phyloP scores from a whole-genome alignment of 2,113 vertebrate genomes.

The Pelmatolapia mariae region DNA sequence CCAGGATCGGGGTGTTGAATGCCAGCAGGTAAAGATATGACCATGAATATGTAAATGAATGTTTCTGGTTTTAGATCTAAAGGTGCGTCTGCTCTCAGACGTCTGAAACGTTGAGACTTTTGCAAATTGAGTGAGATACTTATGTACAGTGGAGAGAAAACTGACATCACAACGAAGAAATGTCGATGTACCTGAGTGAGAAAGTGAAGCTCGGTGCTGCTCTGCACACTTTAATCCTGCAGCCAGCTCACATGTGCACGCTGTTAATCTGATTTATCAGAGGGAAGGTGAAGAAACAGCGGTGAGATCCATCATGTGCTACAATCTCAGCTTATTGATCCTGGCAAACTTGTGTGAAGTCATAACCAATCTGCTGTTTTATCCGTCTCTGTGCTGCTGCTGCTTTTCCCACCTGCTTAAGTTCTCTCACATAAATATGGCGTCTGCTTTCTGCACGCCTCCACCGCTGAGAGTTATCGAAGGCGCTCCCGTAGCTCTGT shows the following conservation, averaged over 20 bases:
- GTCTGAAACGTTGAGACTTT: neutral
- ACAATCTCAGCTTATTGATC: neutral
- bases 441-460: neutral
- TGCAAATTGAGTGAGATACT: neutral
- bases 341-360: neutral
- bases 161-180: neutral
- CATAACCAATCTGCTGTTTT: neutral
- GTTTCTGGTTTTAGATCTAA: neutral
- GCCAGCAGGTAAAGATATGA: neutral
- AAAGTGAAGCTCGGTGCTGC: neutral
- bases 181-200: neutral
- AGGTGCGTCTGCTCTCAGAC: neutral
- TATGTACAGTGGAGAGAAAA: neutral
- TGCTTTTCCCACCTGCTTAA: neutral
- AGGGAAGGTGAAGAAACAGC: neutral
- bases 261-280: neutral
- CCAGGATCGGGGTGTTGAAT: fast-evolving
- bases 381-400: neutral
- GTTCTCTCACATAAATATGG: neutral
- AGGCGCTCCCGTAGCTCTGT: neutral
- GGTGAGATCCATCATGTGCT: neutral
- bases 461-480: neutral
- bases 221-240: neutral
- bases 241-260: neutral
- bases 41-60: neutral